These are phyloP conservation scores for Chionis minor DNA, from an alignment of 2,113 vertebrate genomes.

Conservation along the genomic window DNA sequence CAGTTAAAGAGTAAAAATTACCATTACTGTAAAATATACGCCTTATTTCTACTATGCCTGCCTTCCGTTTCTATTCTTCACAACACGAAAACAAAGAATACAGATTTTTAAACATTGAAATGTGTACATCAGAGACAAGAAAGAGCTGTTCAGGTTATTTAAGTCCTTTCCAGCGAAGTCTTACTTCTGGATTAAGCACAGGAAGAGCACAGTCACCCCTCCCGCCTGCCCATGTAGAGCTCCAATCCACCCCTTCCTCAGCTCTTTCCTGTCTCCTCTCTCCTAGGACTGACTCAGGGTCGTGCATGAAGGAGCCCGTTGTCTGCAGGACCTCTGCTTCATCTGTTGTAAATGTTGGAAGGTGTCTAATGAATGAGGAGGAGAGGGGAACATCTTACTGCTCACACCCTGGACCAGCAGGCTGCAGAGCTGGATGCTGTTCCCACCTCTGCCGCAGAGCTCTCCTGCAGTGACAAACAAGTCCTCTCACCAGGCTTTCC, in stretches of 20 bases:
- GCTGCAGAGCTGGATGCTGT: background rate
- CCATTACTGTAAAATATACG: background rate
- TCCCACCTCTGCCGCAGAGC: background rate
- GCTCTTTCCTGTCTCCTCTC: background rate
- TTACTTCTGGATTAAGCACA: background rate
- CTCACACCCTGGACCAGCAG: background rate
- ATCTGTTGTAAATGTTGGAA: background rate
- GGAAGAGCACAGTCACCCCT: background rate
- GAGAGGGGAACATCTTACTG: background rate
- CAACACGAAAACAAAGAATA: background rate
- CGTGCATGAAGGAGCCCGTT: background rate
- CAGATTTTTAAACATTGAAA: background rate
- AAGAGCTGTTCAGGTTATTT: background rate
- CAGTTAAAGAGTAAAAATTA: background rate
- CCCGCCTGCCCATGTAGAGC: rapidly evolving
- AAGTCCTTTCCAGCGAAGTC: background rate
- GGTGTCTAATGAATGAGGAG: background rate
- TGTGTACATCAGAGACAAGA: rapidly evolving
- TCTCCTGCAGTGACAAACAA: background rate
- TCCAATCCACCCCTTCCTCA: background rate
- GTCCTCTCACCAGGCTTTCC: background rate
- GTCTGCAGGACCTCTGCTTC: background rate
- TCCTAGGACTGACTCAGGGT: background rate
- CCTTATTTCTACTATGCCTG: background rate
- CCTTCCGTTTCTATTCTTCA: background rate